These are phyloP conservation scores for Euphydryas editha DNA, from an alignment of 2,888 invertebrate genomes.

Conservation along the genomic window DNA sequence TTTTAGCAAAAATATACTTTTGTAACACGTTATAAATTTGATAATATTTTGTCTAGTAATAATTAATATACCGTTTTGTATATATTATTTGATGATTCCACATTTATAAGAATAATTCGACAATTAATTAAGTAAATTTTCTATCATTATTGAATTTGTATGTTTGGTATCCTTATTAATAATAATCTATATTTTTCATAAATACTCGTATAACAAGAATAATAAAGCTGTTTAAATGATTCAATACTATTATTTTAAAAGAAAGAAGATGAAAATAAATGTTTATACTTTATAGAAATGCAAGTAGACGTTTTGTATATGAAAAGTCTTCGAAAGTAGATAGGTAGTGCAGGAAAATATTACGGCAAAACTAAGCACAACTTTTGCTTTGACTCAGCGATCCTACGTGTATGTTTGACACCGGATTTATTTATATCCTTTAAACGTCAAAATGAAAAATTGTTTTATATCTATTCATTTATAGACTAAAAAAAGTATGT, in stretches of 20 bases:
- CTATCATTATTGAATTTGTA: too few species aligned
- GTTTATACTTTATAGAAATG: slow-evolving; percentile 20
- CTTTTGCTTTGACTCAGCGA: slow-evolving; percentile 69
- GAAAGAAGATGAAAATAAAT: slow-evolving; percentile 18
- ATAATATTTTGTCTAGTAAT: too few species aligned
- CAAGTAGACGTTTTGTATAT: slow-evolving; percentile 47
- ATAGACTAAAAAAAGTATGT: too few species aligned
- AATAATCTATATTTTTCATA: too few species aligned
- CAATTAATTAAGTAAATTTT: too few species aligned
- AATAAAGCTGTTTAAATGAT: not conserved
- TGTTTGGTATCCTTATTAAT: too few species aligned
- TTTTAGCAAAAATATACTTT: slow-evolving; percentile 1
- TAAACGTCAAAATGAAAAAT: slow-evolving; percentile 69
- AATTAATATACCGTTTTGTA: not conserved
- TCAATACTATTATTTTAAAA: not conserved
- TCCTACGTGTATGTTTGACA: slow-evolving; percentile 52
- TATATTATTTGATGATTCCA: too few species aligned
- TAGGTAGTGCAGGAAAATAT: slow-evolving; percentile 64
- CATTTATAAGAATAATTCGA: too few species aligned
- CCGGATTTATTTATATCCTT: slow-evolving; percentile 54
- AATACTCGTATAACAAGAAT: not conserved
- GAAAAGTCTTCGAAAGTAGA: slow-evolving; percentile 50
- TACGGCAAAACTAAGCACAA: slow-evolving; percentile 63
- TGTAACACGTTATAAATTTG: not conserved
- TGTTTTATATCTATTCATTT: slow-evolving; percentile 54